Conservation (phyloP, 2,113 vertebrate species). For the Misgurnus anguillicaudatus region DNA sequence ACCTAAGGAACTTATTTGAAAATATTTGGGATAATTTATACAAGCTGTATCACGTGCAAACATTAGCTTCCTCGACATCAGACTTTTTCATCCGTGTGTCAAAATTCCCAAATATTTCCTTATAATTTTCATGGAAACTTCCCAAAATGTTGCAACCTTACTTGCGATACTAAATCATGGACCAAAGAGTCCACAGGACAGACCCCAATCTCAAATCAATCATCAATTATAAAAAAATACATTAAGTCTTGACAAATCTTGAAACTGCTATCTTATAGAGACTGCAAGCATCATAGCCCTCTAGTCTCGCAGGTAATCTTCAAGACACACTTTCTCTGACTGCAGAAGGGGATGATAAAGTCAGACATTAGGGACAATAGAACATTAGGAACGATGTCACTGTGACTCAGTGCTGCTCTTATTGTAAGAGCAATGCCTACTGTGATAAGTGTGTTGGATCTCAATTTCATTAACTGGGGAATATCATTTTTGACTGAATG, state of each 20-base stretch:
- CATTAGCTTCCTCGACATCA: no score
- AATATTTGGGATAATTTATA: no score
- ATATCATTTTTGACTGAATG: background rate
- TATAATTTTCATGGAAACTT: no score
- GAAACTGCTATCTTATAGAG: constrained; percentile 48
- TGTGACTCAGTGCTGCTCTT: background rate
- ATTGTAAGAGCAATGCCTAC: background rate
- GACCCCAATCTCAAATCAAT: background rate
- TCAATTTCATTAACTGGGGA: background rate
- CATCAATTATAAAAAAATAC: background rate
- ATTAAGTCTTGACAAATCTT: constrained; percentile 27
- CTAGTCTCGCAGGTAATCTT: constrained; percentile 42
- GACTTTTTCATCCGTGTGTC: no score
- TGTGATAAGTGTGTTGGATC: background rate
- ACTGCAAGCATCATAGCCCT: constrained; percentile 9
- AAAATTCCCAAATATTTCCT: no score
- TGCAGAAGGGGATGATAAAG: constrained; percentile 2
- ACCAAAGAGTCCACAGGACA: background rate
- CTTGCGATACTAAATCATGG: background rate
- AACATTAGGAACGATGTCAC: constrained; percentile 14
- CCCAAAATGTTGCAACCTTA: no score
- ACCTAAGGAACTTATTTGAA: no score
- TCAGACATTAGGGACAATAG: background rate
- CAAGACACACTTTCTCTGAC: constrained; percentile 14
- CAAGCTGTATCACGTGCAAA: no score